Base-by-base conservation (phyloP, 2,888 invertebrate genomes). In the Oeneis ivallda region DNA sequence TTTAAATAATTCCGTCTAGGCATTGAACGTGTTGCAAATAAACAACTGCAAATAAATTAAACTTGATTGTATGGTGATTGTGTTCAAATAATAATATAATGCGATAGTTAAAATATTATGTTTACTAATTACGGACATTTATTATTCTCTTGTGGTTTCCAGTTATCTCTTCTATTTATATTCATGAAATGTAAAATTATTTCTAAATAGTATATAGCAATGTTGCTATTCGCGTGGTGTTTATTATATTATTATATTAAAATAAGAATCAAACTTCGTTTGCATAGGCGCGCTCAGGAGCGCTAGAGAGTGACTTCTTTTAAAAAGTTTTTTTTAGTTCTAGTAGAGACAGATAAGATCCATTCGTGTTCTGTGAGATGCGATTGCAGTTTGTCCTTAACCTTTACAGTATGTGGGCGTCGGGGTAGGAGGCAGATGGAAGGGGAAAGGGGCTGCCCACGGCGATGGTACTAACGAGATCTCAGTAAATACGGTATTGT, bases 381-480 rank as follows among this genome's bases (percentile, higher is more conserved):
- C 62, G 58, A 63, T 56, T 57, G 53, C 67, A 65, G 77, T 78
- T 82, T 77, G 80, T 77, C 84, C 84, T 85, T 86, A 84, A 86
- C 86, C 85, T 86, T 85, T 83, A 72, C 74, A 76, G 72, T 72
- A 77, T 75, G 82, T 82, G 76, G 81, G 81, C 70, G 76, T 72
- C 64, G 63, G 60, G 41, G 58, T 59, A 17, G 17, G 52, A 19
- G 64, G 50, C 39, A 53, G 70, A 54, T 34, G n/a, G 53, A 58
- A 64, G 64, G 68, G 62, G 56, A 57, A 62, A 59, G 60, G 72
- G 68, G 70, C 72, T 73, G 80, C 82, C 79, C 73, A 76, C 77
- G 79, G 80, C 82, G 71, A 73, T 80, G 77, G 80, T 82, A 79
- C 81, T 83, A 86, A 86, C 86, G 84, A 85, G 85, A 82, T 83